Evolutionary conservation across 2,113 vertebrate genomes (phyloP).

Genomic region (Amazona vittata): DNA sequence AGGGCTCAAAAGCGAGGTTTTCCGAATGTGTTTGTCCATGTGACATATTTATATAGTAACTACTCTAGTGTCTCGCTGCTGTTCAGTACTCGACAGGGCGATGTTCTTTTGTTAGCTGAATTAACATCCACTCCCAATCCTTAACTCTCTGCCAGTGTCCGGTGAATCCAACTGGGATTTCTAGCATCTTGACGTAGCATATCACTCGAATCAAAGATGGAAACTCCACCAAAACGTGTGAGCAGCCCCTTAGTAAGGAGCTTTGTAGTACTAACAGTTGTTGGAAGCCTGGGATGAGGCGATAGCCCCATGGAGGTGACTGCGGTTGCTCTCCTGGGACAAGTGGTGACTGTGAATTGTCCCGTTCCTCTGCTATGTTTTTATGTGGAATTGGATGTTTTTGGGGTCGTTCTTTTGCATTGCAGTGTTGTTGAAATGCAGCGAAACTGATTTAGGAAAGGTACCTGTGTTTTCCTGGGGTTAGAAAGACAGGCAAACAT

Average conservation of each 20-base stretch:
- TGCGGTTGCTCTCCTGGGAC: neutral
- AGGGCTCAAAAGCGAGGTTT: constrained; percentile 69
- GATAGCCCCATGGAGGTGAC: neutral
- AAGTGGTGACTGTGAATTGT: neutral
- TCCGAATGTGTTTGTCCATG: constrained; percentile 63
- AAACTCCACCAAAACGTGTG: neutral
- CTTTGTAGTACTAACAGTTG: neutral
- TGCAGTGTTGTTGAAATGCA: constrained; percentile 42
- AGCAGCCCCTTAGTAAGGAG: constrained; percentile 9
- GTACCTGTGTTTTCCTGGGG: constrained; percentile 1
- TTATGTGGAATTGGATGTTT: constrained; percentile 37
- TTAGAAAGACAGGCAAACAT: neutral
- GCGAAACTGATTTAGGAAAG: neutral
- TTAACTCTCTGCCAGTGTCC: constrained; percentile 11
- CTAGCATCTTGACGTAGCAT: neutral
- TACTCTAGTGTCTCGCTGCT: constrained; percentile 57
- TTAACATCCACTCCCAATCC: constrained; percentile 44
- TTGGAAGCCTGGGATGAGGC: neutral
- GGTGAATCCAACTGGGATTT: neutral
- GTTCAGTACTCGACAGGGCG: constrained; percentile 47
- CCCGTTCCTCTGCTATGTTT: constrained; percentile 20
- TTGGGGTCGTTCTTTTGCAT: constrained; percentile 17
- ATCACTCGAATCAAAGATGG: neutral
- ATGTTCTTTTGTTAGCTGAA: constrained; percentile 26
- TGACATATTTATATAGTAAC: constrained; percentile 68